These are phyloP conservation scores for Penaeus chinensis DNA, from an alignment of 1,140 invertebrate species.

Conservation along the genomic window DNA sequence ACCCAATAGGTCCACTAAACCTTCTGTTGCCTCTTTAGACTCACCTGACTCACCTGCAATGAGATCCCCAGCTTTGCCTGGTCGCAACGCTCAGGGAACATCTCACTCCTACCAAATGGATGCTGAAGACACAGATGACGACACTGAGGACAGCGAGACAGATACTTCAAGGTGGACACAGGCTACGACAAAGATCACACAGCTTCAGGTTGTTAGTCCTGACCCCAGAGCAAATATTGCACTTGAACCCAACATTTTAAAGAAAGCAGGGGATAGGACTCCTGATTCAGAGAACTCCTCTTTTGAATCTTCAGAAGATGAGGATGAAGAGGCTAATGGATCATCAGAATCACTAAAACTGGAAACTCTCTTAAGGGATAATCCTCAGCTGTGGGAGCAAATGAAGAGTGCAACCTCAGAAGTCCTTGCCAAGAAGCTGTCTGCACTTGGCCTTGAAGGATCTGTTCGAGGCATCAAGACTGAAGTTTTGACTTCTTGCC, in stretches of 20 bases:
- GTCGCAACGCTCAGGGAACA: neutral
- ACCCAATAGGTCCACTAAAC: slow-evolving; percentile 32
- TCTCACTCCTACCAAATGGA: slow-evolving; percentile 25
- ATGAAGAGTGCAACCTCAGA: slow-evolving; percentile 52
- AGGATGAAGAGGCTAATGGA: neutral
- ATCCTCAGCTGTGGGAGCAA: slow-evolving; percentile 48
- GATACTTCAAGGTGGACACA: slow-evolving; percentile 46
- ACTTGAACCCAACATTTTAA: neutral
- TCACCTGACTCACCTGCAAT: neutral
- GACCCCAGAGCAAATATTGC: neutral
- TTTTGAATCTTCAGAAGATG: slow-evolving; percentile 17
- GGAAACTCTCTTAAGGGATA: slow-evolving; percentile 35
- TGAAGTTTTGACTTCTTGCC: slow-evolving; percentile 40
- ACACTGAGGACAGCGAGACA: slow-evolving; percentile 44
- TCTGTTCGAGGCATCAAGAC: slow-evolving; percentile 38
- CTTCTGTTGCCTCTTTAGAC: neutral
- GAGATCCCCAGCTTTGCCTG: neutral
- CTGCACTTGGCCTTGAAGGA: slow-evolving; percentile 4
- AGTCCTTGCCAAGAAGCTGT: slow-evolving; percentile 31
- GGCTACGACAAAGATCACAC: slow-evolving; percentile 31
- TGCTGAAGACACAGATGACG: slow-evolving; percentile 24
- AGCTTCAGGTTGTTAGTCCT: slow-evolving; percentile 28
- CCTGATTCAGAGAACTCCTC: slow-evolving; percentile 19
- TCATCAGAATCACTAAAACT: slow-evolving; percentile 38
- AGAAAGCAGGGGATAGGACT: neutral